Evolutionary conservation across 2,797 vertebrate species (phyloP).

Genomic region (Gallinago solitaria): DNA sequence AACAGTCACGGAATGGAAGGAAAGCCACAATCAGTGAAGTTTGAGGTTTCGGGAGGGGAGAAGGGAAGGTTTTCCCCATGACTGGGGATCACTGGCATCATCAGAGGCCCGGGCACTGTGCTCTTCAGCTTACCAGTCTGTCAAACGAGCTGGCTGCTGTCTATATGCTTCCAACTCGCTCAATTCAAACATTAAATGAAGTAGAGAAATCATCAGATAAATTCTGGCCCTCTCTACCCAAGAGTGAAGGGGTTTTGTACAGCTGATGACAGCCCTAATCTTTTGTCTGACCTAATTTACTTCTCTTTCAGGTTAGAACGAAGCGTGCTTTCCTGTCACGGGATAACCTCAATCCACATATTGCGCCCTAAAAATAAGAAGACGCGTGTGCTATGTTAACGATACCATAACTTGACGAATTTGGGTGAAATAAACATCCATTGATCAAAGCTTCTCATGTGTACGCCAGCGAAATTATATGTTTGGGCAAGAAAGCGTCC

Average conservation of each 20-base stretch:
- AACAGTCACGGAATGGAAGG: background rate
- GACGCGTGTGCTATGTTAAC: background rate
- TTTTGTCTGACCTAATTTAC: conserved; percentile 83
- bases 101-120: background rate
- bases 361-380: conserved; percentile 17
- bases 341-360: conserved; percentile 23
- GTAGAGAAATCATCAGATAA: conserved; percentile 76
- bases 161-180: conserved; percentile 21
- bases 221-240: conserved; percentile 57
- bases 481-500: background rate
- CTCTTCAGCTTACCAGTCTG: background rate
- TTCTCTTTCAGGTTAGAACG: conserved; percentile 78
- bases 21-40: background rate
- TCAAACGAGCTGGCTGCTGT: conserved; percentile 16
- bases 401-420: background rate
- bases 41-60: background rate
- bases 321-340: conserved; percentile 46
- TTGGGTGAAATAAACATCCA: background rate
- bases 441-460: background rate
- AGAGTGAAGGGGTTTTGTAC: conserved; percentile 68
- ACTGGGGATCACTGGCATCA: background rate
- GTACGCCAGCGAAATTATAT: background rate
- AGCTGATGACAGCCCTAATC: conserved; percentile 71
- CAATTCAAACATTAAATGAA: conserved; percentile 62
- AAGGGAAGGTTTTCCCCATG: background rate